Conservation (phyloP, 1,140 invertebrate species). For the Hylaeus anthracinus region DNA sequence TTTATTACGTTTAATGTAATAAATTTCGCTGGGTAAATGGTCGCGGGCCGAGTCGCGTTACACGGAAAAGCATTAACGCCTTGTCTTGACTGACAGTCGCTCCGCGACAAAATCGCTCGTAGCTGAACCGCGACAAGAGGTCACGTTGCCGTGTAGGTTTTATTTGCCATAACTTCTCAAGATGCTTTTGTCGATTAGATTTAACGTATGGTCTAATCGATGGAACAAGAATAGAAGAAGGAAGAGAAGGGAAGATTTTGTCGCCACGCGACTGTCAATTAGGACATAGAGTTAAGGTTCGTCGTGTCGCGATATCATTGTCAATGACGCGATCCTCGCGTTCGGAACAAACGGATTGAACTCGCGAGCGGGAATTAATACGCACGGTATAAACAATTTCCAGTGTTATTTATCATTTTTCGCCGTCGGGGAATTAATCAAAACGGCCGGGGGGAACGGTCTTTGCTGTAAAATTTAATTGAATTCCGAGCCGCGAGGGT, state of each 20-base stretch:
- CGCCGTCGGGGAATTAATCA: constrained; percentile 29
- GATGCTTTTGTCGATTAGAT: too few species aligned
- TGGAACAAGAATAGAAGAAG: too few species aligned
- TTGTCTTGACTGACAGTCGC: too few species aligned
- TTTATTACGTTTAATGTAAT: constrained; percentile 45
- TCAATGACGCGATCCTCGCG: constrained; percentile 10
- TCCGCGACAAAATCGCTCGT: too few species aligned
- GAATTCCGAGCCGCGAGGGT: constrained; percentile 19
- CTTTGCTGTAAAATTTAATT: constrained; percentile 37
- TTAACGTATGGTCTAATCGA: too few species aligned
- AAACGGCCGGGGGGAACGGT: constrained; percentile 10
- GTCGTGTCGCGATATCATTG: constrained; percentile 3
- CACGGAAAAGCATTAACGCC: background rate
- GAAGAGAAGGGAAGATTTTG: too few species aligned
- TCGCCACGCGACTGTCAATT: too few species aligned
- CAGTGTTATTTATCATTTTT: constrained; percentile 42
- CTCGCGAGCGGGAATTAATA: constrained; percentile 10
- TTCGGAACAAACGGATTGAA: constrained; percentile 28
- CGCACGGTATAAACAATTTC: constrained; percentile 29
- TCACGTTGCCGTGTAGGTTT: too few species aligned
- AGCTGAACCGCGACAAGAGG: too few species aligned
- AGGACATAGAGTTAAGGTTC: background rate
- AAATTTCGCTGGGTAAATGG: constrained; percentile 43
- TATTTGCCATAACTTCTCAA: too few species aligned
- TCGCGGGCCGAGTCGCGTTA: background rate